Conservation (phyloP, 2,113 vertebrate genomes). For the Ophiodon elongatus region DNA sequence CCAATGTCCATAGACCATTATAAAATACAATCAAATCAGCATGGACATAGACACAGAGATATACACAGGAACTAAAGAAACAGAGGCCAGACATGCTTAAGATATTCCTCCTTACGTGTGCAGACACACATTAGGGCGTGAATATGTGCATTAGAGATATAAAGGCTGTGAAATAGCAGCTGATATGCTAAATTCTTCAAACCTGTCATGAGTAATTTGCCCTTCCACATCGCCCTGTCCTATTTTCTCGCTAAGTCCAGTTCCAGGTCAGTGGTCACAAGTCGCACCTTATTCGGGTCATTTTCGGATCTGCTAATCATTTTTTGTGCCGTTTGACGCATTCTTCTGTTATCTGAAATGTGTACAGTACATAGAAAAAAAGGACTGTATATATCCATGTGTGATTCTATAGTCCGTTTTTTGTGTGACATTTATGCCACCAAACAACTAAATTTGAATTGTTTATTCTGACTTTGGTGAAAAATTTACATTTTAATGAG, state of each 20-base stretch:
- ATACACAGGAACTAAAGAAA: constrained; percentile 12
- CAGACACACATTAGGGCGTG: constrained; percentile 33
- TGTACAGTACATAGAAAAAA: not conserved
- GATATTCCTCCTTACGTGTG: not conserved
- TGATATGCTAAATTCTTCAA: constrained; percentile 64
- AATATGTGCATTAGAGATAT: constrained; percentile 46
- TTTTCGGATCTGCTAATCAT: constrained; percentile 59
- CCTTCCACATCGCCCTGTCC: constrained; percentile 60
- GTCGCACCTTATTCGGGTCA: constrained; percentile 67
- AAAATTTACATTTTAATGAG: constrained; percentile 5
- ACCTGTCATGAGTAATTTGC: constrained; percentile 71
- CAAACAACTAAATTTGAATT: not conserved
- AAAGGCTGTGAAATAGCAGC: constrained; percentile 44
- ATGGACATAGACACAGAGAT: not conserved
- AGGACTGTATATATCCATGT: no score
- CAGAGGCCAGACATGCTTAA: not conserved
- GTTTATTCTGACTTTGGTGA: not conserved
- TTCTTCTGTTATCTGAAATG: constrained; percentile 17
- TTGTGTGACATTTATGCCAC: no score
- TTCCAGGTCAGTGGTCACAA: constrained; percentile 78
- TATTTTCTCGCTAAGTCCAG: constrained; percentile 65
- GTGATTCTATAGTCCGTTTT: no score
- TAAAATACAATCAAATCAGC: constrained; percentile 7
- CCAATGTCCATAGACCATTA: not conserved
- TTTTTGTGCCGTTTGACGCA: constrained; percentile 23